phyloP scores from a whole-genome alignment of 2,113 vertebrate species.

The Phalacrocorax pelagicus region DNA sequence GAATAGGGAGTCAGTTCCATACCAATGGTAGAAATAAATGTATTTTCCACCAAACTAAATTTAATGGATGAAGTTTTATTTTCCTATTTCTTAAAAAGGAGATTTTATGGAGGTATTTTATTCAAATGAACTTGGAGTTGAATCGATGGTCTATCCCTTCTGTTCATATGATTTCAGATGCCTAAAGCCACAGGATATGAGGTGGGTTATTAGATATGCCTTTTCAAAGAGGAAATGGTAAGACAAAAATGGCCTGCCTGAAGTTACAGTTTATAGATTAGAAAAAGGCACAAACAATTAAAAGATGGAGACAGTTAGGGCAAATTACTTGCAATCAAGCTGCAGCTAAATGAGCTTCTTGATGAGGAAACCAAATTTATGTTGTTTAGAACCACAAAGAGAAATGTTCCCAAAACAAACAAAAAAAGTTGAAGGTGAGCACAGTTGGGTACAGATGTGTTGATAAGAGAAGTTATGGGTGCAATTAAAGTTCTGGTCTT shows the following conservation, averaged over 20 bases:
- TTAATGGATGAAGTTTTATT: conserved; percentile 39
- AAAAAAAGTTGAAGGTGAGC: conserved; percentile 73
- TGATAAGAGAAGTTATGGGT: conserved; percentile 49
- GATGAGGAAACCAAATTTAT: conserved; percentile 79
- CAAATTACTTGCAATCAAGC: conserved; percentile 82
- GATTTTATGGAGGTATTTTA: conserved; percentile 24
- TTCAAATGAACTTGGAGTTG: conserved; percentile 51
- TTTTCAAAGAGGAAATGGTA: conserved; percentile 65
- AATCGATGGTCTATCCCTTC: conserved; percentile 61
- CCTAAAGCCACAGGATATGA: conserved; percentile 65
- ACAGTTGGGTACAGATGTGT: conserved; percentile 45
- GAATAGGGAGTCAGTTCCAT: not conserved
- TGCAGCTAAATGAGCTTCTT: conserved; percentile 78
- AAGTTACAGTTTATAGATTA: conserved; percentile 81
- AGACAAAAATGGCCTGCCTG: conserved; percentile 76
- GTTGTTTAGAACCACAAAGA: conserved; percentile 70
- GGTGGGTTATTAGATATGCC: conserved; percentile 72
- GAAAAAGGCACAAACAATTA: conserved; percentile 77
- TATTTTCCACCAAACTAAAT: conserved; percentile 6
- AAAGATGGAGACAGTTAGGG: conserved; percentile 75
- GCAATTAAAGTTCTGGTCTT: conserved; percentile 25
- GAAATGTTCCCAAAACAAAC: conserved; percentile 58
- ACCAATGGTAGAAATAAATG: not conserved
- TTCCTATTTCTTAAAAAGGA: conserved; percentile 44
- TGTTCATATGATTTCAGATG: conserved; percentile 56